Conservation (phyloP, 2,888 invertebrate genomes). For the Tanypteryx hageni region DNA sequence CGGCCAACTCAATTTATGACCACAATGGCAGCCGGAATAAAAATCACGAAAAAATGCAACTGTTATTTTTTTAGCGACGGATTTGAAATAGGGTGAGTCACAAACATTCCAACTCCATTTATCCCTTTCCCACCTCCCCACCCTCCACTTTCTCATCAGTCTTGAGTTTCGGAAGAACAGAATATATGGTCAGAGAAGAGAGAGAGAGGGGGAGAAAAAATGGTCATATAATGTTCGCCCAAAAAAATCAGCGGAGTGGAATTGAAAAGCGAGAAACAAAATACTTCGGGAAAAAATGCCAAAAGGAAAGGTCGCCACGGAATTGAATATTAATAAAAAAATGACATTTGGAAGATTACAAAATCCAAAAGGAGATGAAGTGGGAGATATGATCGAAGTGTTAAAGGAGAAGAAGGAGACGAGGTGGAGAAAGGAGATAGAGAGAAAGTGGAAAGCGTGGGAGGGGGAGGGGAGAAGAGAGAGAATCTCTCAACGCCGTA, state of each 20-base stretch:
- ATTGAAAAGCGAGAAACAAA: background rate
- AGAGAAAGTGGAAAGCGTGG: no score
- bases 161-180: background rate
- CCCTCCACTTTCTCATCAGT: background rate
- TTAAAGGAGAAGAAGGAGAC: background rate
- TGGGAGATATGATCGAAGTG: background rate
- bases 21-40: no score
- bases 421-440: background rate
- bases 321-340: background rate
- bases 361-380: background rate
- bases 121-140: background rate
- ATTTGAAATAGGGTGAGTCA: no score
- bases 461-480: no score
- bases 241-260: background rate
- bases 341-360: background rate
- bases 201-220: background rate
- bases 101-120: no score
- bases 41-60: no score
- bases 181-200: background rate
- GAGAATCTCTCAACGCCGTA: no score
- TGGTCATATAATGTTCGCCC: background rate
- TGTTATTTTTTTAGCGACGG: no score
- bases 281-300: background rate
- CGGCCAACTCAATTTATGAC: no score
- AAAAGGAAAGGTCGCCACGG: background rate